A percentile compares a stretch with the other conserved stretches of the same genome.
phyloP scores from a whole-genome alignment of 2,888 invertebrate species.

The Xestia rhomboidea region DNA sequence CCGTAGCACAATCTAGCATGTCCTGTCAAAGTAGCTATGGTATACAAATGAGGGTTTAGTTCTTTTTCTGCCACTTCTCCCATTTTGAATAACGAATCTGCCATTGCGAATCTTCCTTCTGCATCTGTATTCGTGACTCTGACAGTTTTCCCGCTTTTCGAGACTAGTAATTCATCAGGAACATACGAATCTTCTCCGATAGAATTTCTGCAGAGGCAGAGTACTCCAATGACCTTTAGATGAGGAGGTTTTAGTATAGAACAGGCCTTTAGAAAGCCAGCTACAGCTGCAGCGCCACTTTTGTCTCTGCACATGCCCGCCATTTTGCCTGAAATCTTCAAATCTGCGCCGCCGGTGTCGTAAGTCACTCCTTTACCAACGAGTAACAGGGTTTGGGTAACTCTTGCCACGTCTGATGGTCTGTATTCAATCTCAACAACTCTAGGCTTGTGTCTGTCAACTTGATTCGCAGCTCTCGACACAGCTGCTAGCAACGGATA shows the following conservation, averaged over 20 bases:
- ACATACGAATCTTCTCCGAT: conserved; percentile 96
- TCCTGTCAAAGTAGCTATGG: conserved; percentile 96
- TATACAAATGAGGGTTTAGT: conserved; percentile 95
- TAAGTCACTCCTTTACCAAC: conserved; percentile 97
- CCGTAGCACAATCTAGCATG: conserved; percentile 93
- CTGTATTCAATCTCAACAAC: conserved; percentile 92
- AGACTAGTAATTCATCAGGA: conserved; percentile 95
- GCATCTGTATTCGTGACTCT: conserved; percentile 97
- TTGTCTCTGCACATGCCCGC: conserved; percentile 97
- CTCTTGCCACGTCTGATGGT: conserved; percentile 85
- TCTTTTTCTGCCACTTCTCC: conserved; percentile 91
- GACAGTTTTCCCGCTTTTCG: conserved; percentile 94
- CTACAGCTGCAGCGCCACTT: conserved; percentile 97
- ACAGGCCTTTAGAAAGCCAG: conserved; percentile 95
- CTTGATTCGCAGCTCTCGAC: conserved; percentile 93
- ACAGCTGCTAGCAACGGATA: conserved; percentile 95
- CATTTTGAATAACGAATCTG: conserved; percentile 92
- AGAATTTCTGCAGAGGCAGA: conserved; percentile 96
- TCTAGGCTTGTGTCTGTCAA: conserved; percentile 92
- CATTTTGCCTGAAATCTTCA: conserved; percentile 93
- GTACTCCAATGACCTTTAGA: conserved; percentile 93
- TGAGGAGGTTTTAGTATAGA: conserved; percentile 93
- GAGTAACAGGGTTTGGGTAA: conserved; percentile 93
- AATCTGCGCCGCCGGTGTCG: conserved; percentile 94
- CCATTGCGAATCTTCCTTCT: conserved; percentile 97